A percentile compares a stretch with the other conserved stretches of the same genome.
Conservation (phyloP, 2,113 vertebrate genomes). For the Spea multiplicata region DNA sequence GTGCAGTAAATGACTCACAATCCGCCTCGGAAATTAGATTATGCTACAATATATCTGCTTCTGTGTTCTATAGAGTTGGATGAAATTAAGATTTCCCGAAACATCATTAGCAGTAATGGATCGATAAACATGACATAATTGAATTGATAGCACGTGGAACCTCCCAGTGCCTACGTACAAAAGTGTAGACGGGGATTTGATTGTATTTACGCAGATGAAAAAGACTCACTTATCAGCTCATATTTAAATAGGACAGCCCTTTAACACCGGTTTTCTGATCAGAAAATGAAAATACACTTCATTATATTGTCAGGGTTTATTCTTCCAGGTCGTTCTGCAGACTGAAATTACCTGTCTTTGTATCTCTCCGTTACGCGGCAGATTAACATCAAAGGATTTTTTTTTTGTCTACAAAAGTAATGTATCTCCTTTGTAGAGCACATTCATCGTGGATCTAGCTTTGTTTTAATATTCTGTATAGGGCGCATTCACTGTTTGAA, state of each 20-base stretch:
- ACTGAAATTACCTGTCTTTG: conserved; percentile 11
- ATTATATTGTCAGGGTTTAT: conserved; percentile 29
- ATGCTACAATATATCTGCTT: not conserved
- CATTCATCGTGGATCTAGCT: conserved; percentile 23
- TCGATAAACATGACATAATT: conserved; percentile 16
- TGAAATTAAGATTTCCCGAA: conserved; percentile 3
- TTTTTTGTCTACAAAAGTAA: conserved; percentile 4
- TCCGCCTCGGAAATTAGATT: not conserved
- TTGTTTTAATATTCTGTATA: conserved; percentile 34
- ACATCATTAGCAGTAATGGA: conserved; percentile 4
- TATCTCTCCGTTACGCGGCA: conserved; percentile 18
- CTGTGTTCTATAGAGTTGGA: not conserved
- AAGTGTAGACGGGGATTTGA: not conserved
- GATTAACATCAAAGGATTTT: conserved; percentile 20
- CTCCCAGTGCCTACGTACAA: not conserved
- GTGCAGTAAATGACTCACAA: not conserved
- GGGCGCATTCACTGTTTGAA: conserved; percentile 19
- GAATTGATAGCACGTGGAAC: not conserved
- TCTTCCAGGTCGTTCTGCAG: not conserved
- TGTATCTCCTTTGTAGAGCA: not conserved
- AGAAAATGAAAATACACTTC: conserved; percentile 17
- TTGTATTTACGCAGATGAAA: not conserved
- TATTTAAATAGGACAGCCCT: not conserved
- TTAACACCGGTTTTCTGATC: conserved; percentile 6
- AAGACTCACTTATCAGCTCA: not conserved